Conservation (phyloP, 2,888 invertebrate genomes). For the Mythimna lalbum region DNA sequence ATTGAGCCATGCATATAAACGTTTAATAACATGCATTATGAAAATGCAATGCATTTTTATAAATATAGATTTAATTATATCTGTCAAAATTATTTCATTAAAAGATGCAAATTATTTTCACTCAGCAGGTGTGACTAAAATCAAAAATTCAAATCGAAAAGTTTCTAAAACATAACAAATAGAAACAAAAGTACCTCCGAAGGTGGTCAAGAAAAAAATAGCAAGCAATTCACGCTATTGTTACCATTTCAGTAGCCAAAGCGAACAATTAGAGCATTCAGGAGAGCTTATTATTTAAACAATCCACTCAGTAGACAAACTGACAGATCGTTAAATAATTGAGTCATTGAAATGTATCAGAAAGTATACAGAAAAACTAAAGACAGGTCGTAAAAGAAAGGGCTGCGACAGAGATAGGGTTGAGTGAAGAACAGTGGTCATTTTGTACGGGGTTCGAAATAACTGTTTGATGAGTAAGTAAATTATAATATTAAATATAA, state of each 20-base stretch:
- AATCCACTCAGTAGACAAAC: conserved; percentile 30
- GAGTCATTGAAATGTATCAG: conserved; percentile 44
- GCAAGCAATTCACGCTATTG: conserved; percentile 17
- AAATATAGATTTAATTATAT: conserved; percentile 3
- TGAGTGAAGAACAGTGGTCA: conserved; percentile 11
- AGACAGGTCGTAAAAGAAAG: conserved; percentile 44
- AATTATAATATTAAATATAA: neutral
- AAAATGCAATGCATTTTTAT: conserved; percentile 17
- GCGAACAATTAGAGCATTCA: conserved; percentile 43
- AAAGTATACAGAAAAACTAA: conserved; percentile 20
- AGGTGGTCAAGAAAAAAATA: conserved; percentile 13
- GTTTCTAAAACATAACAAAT: conserved; percentile 2
- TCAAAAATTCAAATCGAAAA: neutral
- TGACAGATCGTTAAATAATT: conserved; percentile 50
- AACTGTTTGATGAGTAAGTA: neutral
- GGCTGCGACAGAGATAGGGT: conserved; percentile 11
- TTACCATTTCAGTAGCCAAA: conserved; percentile 37
- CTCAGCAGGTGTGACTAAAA: neutral
- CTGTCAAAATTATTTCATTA: conserved; percentile 9
- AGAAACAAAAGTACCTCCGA: neutral
- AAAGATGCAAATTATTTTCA: neutral
- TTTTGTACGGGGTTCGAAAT: conserved; percentile 14
- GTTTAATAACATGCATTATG: conserved; percentile 13
- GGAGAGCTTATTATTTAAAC: conserved; percentile 40
- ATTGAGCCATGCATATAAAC: conserved; percentile 5